phyloP scores from a whole-genome alignment of 2,797 vertebrate species.

The Gambelia wislizenii region DNA sequence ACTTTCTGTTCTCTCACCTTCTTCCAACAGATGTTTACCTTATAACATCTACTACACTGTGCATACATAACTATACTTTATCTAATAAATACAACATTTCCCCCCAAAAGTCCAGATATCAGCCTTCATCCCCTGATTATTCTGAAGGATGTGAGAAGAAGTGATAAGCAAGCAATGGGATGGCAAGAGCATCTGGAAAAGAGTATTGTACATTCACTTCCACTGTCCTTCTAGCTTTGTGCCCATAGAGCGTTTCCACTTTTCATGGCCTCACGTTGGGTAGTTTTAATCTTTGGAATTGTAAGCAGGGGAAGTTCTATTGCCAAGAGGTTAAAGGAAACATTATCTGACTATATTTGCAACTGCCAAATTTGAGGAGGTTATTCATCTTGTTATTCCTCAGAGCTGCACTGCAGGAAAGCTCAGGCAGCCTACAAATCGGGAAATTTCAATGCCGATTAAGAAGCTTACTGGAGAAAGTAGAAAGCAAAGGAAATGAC shows the following conservation, averaged over 20 bases:
- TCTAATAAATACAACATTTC: too few species aligned
- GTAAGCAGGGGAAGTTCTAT: fast-evolving
- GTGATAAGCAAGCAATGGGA: not conserved
- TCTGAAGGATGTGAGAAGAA: too few species aligned
- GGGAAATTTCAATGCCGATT: conserved; percentile 9
- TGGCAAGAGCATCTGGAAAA: not conserved
- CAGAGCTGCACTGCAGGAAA: conserved; percentile 17
- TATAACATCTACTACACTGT: too few species aligned
- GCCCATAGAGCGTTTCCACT: not conserved
- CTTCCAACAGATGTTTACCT: too few species aligned
- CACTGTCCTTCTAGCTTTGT: not conserved
- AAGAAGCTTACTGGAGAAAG: conserved; percentile 10
- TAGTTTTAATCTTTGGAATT: not conserved
- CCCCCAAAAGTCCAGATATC: too few species aligned
- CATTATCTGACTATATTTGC: conserved; percentile 11
- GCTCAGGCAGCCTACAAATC: conserved; percentile 4
- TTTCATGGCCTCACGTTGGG: not conserved
- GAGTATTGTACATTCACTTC: not conserved
- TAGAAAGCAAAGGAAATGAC: conserved; percentile 4
- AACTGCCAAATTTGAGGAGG: not conserved
- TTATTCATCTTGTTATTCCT: conserved; percentile 30
- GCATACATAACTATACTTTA: too few species aligned
- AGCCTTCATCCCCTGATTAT: too few species aligned
- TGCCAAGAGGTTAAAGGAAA: not conserved
- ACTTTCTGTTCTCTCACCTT: too few species aligned